Conservation (phyloP, 2,113 vertebrate genomes). For the Oenanthe oenanthe region DNA sequence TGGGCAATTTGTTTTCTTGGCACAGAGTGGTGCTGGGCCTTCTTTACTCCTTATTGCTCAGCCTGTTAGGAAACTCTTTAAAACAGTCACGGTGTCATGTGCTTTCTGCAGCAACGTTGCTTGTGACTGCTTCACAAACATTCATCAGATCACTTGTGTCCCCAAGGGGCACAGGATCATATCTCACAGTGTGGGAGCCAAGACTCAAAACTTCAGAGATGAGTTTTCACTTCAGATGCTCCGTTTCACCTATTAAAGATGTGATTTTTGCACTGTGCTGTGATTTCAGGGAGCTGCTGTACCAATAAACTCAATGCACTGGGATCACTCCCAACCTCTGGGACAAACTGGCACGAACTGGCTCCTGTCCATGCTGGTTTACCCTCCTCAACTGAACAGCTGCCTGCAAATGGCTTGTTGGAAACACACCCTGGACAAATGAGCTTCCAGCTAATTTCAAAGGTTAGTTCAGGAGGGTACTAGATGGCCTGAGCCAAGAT, state of each 20-base stretch:
- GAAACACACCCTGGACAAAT: not conserved
- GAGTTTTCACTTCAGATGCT: not conserved
- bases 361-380: not conserved
- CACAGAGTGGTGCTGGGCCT: not conserved
- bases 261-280: not conserved
- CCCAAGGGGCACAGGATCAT: not conserved
- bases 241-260: not conserved
- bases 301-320: not conserved
- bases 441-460: not conserved
- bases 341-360: not conserved
- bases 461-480: not conserved
- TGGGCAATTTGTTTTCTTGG: not conserved
- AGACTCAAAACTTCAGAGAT: not conserved
- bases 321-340: not conserved
- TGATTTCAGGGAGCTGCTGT: not conserved
- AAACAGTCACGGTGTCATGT: not conserved
- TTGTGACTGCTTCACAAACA: not conserved
- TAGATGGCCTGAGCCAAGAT: not conserved
- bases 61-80: not conserved
- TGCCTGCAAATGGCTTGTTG: not conserved
- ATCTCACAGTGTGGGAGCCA: not conserved
- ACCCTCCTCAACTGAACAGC: not conserved
- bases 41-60: not conserved
- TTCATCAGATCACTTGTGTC: not conserved
- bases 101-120: not conserved